Conservation (phyloP, 2,797 vertebrate genomes). For the Sciaenops ocellatus region DNA sequence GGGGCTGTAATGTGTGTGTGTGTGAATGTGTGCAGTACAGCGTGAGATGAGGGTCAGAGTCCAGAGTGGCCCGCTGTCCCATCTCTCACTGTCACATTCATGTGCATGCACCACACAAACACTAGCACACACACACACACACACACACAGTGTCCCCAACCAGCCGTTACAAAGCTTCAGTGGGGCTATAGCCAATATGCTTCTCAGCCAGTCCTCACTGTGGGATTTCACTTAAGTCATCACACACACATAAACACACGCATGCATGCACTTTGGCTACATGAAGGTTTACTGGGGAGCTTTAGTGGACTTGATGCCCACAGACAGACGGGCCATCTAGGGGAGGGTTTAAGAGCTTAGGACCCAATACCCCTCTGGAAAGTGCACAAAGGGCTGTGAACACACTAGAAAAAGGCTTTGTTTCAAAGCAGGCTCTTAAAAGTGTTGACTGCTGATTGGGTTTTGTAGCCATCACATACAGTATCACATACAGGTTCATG, state of each 20-base stretch:
- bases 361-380: conserved; percentile 73
- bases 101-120: conserved; percentile 1
- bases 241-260: conserved; percentile 28
- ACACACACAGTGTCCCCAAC: conserved; percentile 47
- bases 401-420: conserved; percentile 48
- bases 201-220: conserved; percentile 63
- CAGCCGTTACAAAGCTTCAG: conserved; percentile 67
- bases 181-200: conserved; percentile 55
- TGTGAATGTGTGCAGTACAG: conserved; percentile 37
- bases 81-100: conserved; percentile 47
- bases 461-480: conserved; percentile 27
- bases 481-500: conserved; percentile 4
- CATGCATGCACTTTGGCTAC: conserved; percentile 50
- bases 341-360: conserved; percentile 79
- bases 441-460: conserved; percentile 47
- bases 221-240: conserved; percentile 65
- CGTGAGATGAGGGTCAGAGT: conserved; percentile 66
- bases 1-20: conserved; percentile 32
- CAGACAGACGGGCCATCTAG: conserved; percentile 72
- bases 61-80: conserved; percentile 45
- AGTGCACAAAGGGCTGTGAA: conserved; percentile 60
- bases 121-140: conserved; percentile 15
- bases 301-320: conserved; percentile 67
- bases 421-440: conserved; percentile 56
- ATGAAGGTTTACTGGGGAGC: conserved; percentile 58